Percentiles rank a stretch among this genome's conserved stretches.
Evolutionary conservation across 1,140 invertebrate species (phyloP).

Genomic region (Proales similis): DNA sequence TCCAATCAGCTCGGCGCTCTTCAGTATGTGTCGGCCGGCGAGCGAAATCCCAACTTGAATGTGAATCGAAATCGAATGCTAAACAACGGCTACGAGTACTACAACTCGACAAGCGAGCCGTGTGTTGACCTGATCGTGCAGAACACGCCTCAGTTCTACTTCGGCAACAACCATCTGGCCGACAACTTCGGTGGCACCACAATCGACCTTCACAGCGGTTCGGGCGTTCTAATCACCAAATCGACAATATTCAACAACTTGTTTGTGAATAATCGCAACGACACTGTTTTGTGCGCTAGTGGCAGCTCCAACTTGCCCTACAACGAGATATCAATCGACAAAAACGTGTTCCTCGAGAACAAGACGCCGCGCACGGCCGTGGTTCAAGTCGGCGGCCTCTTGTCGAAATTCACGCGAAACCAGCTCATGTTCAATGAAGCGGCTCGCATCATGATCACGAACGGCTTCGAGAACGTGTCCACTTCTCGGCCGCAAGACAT

Average conservation of each 20-base stretch:
- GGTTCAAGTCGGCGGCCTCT: background rate
- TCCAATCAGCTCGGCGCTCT: constrained; percentile 81
- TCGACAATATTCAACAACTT: constrained; percentile 24
- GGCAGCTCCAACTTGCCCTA: constrained; percentile 1
- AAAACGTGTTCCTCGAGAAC: constrained; percentile 26
- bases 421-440: constrained; percentile 31
- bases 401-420: constrained; percentile 34
- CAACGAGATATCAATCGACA: constrained; percentile 23
- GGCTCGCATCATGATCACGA: constrained; percentile 9
- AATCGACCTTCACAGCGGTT: constrained; percentile 2
- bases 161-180: constrained; percentile 46
- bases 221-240: constrained; percentile 19
- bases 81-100: constrained; percentile 78
- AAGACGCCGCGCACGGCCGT: background rate
- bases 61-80: constrained; percentile 77
- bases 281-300: background rate
- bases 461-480: constrained; percentile 30
- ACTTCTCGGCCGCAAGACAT: constrained; percentile 17
- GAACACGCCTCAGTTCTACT: constrained; percentile 79
- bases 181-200: constrained; percentile 18
- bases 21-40: constrained; percentile 77
- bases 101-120: constrained; percentile 82
- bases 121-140: constrained; percentile 81
- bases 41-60: constrained; percentile 84
- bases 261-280: constrained; percentile 20